Conservation (phyloP, 1,140 invertebrate species). For the Liolophura sinensis region DNA sequence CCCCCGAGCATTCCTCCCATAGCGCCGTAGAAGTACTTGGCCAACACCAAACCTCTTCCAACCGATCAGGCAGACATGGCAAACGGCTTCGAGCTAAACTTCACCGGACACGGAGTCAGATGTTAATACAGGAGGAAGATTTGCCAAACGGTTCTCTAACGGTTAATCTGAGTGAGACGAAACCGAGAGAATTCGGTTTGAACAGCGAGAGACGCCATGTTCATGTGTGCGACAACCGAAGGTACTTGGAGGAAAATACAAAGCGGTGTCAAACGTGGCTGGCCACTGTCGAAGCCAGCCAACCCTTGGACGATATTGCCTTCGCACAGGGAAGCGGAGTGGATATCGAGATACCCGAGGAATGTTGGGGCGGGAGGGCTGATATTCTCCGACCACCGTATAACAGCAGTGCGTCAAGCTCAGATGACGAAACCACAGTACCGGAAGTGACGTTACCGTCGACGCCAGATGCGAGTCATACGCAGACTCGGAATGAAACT, state of each 20-base stretch:
- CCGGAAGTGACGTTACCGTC: too few relatives aligned
- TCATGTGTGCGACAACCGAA: constrained; percentile 27
- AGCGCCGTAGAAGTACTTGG: background rate
- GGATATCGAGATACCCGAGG: constrained; percentile 49
- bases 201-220: constrained; percentile 26
- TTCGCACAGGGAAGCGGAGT: constrained; percentile 29
- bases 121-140: constrained; percentile 41
- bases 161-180: constrained; percentile 39
- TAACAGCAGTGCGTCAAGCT: constrained; percentile 24
- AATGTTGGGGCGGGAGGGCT: constrained; percentile 28
- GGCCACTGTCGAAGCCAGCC: constrained; percentile 41
- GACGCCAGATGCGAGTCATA: too few relatives aligned
- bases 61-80: constrained; percentile 18
- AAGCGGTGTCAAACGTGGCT: constrained; percentile 51
- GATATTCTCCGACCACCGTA: constrained; percentile 12
- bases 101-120: constrained; percentile 50
- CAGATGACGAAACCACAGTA: constrained; percentile 12
- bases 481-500: too few relatives aligned
- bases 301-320: constrained; percentile 38
- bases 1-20: background rate
- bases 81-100: constrained; percentile 43
- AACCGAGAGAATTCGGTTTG: constrained; percentile 32
- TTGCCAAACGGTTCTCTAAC: constrained; percentile 41
- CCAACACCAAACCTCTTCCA: constrained; percentile 1
- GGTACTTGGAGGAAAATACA: constrained; percentile 46